Evolutionary conservation across 1,140 invertebrate genomes (phyloP).

Genomic region (Stegodyphus mimosarum): DNA sequence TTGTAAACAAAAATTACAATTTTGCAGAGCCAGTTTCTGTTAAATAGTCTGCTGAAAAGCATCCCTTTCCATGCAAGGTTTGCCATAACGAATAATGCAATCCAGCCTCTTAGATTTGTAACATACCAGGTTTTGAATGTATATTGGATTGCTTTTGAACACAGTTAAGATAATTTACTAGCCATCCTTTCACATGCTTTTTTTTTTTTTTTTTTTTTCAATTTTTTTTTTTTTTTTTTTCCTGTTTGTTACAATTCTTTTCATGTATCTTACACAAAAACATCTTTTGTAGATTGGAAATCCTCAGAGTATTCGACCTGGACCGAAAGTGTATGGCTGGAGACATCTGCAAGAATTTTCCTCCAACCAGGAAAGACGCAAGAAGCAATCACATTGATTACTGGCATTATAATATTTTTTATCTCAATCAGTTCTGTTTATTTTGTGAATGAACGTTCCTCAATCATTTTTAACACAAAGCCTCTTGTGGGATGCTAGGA

Average conservation of each 20-base stretch:
- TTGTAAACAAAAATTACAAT: no score
- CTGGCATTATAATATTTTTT: conserved; percentile 75
- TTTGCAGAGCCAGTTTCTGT: no score
- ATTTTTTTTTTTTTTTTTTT: conserved; percentile 10
- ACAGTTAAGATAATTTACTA: no score
- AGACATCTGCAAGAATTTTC: conserved; percentile 82
- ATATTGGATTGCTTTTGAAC: no score
- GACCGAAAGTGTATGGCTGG: conserved; percentile 89
- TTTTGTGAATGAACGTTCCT: conserved; percentile 76
- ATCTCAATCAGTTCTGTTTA: conserved; percentile 78
- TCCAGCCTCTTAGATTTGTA: no score
- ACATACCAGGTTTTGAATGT: no score
- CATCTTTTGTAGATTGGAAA: conserved; percentile 75
- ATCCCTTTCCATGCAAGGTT: no score
- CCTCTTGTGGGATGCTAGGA: conserved; percentile 59
- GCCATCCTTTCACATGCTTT: no score
- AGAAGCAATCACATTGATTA: conserved; percentile 75
- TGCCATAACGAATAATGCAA: no score
- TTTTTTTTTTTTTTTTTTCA: background rate
- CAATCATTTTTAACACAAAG: conserved; percentile 72
- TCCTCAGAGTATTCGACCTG: conserved; percentile 86
- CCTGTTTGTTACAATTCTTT: background rate
- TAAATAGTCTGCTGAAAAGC: no score
- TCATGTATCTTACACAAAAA: background rate
- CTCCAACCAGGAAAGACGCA: conserved; percentile 77